Evolutionary conservation across 2,113 vertebrate genomes (phyloP).

Genomic region (Hyperopisus bebe): DNA sequence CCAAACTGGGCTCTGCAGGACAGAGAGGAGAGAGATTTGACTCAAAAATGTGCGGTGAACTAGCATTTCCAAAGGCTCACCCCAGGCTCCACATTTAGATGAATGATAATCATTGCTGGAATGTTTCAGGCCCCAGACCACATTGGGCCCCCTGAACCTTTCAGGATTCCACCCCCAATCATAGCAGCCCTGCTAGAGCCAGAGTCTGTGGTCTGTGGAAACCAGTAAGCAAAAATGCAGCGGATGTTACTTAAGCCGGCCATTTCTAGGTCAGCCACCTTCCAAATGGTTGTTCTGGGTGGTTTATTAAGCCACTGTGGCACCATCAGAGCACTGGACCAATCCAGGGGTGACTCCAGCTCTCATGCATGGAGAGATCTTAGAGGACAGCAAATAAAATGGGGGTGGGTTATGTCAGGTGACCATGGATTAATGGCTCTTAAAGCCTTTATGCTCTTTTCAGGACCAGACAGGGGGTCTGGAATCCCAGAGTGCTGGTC

Average conservation of each 20-base stretch:
- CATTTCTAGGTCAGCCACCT: too few relatives aligned
- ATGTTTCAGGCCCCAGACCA: background rate
- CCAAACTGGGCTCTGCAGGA: slow-evolving; percentile 73
- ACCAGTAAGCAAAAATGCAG: background rate
- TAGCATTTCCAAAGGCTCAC: background rate
- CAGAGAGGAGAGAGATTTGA: background rate
- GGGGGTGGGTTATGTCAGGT: too few relatives aligned
- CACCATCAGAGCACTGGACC: too few relatives aligned
- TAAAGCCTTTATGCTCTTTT: too few relatives aligned
- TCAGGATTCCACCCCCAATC: background rate
- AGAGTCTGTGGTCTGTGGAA: background rate
- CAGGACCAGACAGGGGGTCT: too few relatives aligned
- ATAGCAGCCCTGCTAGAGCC: background rate
- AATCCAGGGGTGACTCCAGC: too few relatives aligned
- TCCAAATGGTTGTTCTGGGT: too few relatives aligned
- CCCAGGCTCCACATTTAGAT: background rate
- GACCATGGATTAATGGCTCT: too few relatives aligned
- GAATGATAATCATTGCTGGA: background rate
- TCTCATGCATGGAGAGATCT: too few relatives aligned
- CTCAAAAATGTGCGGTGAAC: background rate
- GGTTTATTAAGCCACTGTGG: too few relatives aligned
- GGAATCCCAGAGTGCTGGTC: too few relatives aligned
- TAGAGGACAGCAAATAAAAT: too few relatives aligned
- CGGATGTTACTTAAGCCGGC: background rate
- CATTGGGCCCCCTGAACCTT: background rate